Base-by-base conservation (phyloP, 2,113 vertebrate species). In the Abramis brama region DNA sequence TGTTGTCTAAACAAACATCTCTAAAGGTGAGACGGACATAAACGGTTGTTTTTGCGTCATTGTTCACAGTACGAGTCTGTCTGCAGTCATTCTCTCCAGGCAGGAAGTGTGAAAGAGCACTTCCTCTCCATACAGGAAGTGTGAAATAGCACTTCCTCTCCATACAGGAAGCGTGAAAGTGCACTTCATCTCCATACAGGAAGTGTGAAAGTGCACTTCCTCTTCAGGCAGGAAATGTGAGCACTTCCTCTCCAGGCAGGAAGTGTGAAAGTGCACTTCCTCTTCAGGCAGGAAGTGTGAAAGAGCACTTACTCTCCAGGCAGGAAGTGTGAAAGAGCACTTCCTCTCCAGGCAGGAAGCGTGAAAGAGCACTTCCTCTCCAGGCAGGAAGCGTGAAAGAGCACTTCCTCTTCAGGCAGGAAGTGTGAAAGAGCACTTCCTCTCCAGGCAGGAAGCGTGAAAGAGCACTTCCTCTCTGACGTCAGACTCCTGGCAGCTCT, bases 101-200 rank as follows among this genome's bases (percentile, higher is more conserved):
- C 68, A 83, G 80, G 81, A 64, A 83, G 62, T 78, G 62, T 87
- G 75, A 86, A 30, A 60, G 77, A 23, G 17, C 43, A 39, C 62
- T 64, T 82, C 77, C 74, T 79, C 62, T 50, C 66, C 27, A 15
- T 4, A 23, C 83, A 81, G 78, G 71, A 82, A 77, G 71, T 33
- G 39, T 39, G 39, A 39, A 39, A 39, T 6, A 60, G 57, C 73
- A 27, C 39, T 39, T 39, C 1, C 39, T 39, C 39, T 39, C 39
- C 39, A 39, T 0, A 33, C 33, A 33, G 33, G 33, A 30, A 39
- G 36, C 1, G 36, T 39, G 36, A 39, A 39, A 6, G 6, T 6
- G 36, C 36, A 7, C 36, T 39, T 39, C 36, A 6, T 39, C 36
- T 39, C 36, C 36, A 30, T 27, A 27, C 6, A 39, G 36, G 6